phyloP scores from a whole-genome alignment of 2,888 invertebrate species.

The Slavum lentiscoides region DNA sequence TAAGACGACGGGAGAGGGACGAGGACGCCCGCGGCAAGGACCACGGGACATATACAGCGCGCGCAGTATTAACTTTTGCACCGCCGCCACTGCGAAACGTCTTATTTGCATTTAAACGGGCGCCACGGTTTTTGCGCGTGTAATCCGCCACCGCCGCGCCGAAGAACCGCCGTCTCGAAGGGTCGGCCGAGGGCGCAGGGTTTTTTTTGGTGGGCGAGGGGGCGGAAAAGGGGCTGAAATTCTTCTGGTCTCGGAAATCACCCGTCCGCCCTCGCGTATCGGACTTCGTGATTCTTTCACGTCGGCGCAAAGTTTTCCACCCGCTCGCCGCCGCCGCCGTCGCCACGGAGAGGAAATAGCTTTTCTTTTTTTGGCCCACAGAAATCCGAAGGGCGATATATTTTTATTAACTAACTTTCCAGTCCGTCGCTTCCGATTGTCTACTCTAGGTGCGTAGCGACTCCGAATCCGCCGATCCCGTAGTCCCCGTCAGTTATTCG shows the following conservation, averaged over 20 bases:
- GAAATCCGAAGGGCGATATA: conserved; percentile 30
- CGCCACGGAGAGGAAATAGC: neutral
- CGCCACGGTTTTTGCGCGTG: conserved; percentile 38
- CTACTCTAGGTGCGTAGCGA: conserved; percentile 3
- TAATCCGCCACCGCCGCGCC: conserved; percentile 14
- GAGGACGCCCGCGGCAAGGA: neutral
- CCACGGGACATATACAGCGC: neutral
- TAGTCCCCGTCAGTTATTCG: neutral
- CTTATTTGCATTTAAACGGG: conserved; percentile 53
- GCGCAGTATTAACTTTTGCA: conserved; percentile 43
- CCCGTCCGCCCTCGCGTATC: neutral
- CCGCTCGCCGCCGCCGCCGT: neutral
- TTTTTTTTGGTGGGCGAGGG: too few species aligned
- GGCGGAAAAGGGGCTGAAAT: neutral
- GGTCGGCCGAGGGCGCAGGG: too few species aligned
- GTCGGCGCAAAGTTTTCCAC: conserved; percentile 38
- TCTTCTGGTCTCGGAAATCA: conserved; percentile 19
- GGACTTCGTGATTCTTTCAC: conserved; percentile 37
- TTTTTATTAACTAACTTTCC: conserved; percentile 43
- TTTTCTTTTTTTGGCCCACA: conserved; percentile 32
- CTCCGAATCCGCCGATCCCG: neutral
- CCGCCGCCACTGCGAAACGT: conserved; percentile 18
- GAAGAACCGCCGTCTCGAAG: too few species aligned
- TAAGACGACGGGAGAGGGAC: neutral
- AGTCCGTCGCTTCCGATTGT: conserved; percentile 39